Evolutionary conservation across 2,113 vertebrate species (phyloP).

Genomic region (Lutjanus erythropterus): DNA sequence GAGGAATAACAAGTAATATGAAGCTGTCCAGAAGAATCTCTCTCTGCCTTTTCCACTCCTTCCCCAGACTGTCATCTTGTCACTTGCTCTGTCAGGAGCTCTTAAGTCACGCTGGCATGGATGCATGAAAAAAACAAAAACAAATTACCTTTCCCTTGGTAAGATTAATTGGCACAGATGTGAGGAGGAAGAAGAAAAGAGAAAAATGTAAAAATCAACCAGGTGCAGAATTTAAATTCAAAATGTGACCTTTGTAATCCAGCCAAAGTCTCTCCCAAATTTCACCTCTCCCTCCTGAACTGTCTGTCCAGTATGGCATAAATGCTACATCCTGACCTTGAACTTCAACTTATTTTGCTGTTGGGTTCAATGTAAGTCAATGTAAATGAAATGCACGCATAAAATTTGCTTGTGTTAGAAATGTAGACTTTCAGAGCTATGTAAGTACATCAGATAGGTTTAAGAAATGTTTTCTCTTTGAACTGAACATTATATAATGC

Average conservation of each 20-base stretch:
- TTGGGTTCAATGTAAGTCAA: background rate
- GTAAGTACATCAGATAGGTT: background rate
- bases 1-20: constrained; percentile 61
- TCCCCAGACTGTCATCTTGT: constrained; percentile 69
- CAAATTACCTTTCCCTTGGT: constrained; percentile 27
- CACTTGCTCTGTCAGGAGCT: constrained; percentile 62
- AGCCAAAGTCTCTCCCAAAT: background rate
- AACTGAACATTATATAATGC: background rate
- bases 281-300: background rate
- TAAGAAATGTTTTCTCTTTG: too few relatives aligned
- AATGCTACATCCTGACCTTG: constrained; percentile 13
- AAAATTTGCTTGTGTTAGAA: background rate
- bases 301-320: constrained; percentile 5
- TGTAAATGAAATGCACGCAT: background rate
- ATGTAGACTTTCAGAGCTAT: background rate
- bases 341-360: background rate
- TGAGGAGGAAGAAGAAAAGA: constrained; percentile 1
- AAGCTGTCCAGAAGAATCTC: constrained; percentile 66
- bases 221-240: constrained; percentile 56
- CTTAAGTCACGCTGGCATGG: constrained; percentile 53
- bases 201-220: constrained; percentile 29
- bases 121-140: constrained; percentile 36
- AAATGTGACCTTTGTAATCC: constrained; percentile 57
- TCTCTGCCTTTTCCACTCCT: constrained; percentile 43
- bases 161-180: constrained; percentile 47